These are phyloP conservation scores for Nephotettix cincticeps DNA, from an alignment of 1,140 invertebrate genomes.

Conservation along the genomic window DNA sequence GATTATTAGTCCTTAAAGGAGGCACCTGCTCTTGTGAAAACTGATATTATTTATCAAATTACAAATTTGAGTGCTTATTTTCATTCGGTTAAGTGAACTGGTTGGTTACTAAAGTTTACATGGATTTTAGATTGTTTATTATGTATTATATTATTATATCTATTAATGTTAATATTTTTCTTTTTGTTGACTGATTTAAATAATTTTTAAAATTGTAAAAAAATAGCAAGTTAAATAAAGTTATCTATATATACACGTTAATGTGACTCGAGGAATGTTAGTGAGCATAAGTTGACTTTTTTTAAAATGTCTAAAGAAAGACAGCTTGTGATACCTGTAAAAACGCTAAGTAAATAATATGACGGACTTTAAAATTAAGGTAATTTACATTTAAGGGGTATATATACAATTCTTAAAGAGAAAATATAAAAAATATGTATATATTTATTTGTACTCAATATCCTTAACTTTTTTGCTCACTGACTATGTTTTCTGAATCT, in stretches of 20 bases:
- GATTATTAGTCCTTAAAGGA: background rate
- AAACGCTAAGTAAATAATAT: background rate
- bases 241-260: constrained; percentile 13
- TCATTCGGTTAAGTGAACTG: background rate
- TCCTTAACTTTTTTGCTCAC: no score
- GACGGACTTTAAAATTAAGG: constrained; percentile 17
- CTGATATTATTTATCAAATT: background rate
- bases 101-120: background rate
- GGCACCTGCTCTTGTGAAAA: background rate
- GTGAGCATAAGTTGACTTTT: constrained; percentile 15
- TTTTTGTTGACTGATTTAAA: constrained; percentile 15
- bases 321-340: constrained; percentile 14
- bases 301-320: constrained; percentile 10
- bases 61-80: constrained; percentile 11
- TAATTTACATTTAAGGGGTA: constrained; percentile 13
- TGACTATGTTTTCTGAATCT: no score
- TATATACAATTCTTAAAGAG: constrained; percentile 9
- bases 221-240: constrained; percentile 6
- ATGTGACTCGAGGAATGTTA: background rate
- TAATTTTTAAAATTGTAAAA: constrained; percentile 12
- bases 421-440: constrained; percentile 18
- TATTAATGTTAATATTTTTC: constrained; percentile 11
- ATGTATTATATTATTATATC: background rate
- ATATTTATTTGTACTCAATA: constrained; percentile 7
- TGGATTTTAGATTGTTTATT: background rate